Evolutionary conservation across 2,113 vertebrate genomes (phyloP), one percentile per base, ranked within the genome.

Genomic region (Tragelaphus scriptus): DNA sequence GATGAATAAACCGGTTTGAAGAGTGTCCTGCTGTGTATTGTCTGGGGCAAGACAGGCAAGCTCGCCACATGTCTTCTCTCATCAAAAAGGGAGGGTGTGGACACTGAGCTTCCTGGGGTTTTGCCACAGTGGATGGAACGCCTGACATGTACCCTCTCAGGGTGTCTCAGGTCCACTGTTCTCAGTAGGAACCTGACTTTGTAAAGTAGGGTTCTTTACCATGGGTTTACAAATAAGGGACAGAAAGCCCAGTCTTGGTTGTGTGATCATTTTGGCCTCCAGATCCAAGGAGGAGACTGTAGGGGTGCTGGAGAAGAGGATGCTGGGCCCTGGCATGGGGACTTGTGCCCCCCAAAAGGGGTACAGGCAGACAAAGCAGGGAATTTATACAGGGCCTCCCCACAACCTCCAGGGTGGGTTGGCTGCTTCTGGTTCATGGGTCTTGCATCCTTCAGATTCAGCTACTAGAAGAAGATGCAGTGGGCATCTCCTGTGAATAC

Each of bases 81-180:
- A 1, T 26, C 75, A 36, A 3, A n/a, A 28, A 32, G 4, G 12
- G 32, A 9, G 0, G 49, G 6, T 15, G 2, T 21, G 15, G 44
- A 49, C 40, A 3, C 10, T 2, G 9, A 16, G 17, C 23, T n/a
- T 19, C 47, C 61, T 14, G 7, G 30, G 11, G 14, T 81, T 59
- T 86, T 19, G n/a, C 7, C 28, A 7, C 15, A 55, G 11, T 3
- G 16, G 9, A 7, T 0, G 0, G 2, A 53, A 47, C 8, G 4
- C 15, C 26, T 53, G 12, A 14, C 3, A 2, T 4, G 6, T 1
- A 2, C 2, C 32, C 7, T 28, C 1, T 1, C 11, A 2, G 7
- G 28, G 4, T 28, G 2, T 14, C 68, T 90, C 21, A 7, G 0
- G 1, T 16, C 10, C 12, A 0, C 88, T 44, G 0, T 16, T 53